Conservation (phyloP, 2,888 invertebrate genomes). For the Osmoderma eremita region DNA sequence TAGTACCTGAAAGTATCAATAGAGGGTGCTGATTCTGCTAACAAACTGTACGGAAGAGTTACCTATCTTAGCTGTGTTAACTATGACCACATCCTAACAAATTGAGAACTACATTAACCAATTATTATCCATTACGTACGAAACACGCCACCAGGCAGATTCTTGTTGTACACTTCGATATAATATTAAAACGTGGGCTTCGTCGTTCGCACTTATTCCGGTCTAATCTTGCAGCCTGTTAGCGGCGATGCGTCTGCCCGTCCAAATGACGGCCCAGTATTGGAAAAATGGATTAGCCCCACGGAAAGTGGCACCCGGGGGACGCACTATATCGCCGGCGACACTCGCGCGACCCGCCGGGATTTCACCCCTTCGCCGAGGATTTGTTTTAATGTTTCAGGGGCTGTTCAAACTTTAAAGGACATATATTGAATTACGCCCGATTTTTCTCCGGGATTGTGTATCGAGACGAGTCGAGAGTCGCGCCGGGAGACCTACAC, state of each 20-base stretch:
- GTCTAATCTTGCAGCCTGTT: constrained; percentile 27
- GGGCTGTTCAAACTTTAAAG: constrained; percentile 42
- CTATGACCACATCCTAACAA: constrained; percentile 2
- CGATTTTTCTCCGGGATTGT: constrained; percentile 33
- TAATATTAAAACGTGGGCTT: constrained; percentile 25
- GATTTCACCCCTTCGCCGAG: constrained; percentile 52
- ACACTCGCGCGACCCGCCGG: constrained; percentile 58
- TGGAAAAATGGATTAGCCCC: constrained; percentile 63
- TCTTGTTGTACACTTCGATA: too few species aligned
- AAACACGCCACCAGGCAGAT: not conserved
- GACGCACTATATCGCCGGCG: constrained; percentile 60
- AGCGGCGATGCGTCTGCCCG: constrained; percentile 48
- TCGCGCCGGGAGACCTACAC: too few species aligned
- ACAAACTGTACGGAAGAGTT: too few species aligned
- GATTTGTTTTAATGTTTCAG: constrained; percentile 53
- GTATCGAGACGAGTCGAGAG: too few species aligned
- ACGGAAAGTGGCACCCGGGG: constrained; percentile 58
- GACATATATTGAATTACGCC: constrained; percentile 42
- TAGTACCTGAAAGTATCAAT: too few species aligned
- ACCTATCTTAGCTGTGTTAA: too few species aligned
- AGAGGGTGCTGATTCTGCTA: too few species aligned
- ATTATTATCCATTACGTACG: constrained; percentile 12
- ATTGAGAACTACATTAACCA: constrained; percentile 6
- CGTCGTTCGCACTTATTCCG: not conserved
- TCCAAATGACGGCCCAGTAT: constrained; percentile 62